Conservation (phyloP, 2,888 invertebrate species). For the Phania funesta region DNA sequence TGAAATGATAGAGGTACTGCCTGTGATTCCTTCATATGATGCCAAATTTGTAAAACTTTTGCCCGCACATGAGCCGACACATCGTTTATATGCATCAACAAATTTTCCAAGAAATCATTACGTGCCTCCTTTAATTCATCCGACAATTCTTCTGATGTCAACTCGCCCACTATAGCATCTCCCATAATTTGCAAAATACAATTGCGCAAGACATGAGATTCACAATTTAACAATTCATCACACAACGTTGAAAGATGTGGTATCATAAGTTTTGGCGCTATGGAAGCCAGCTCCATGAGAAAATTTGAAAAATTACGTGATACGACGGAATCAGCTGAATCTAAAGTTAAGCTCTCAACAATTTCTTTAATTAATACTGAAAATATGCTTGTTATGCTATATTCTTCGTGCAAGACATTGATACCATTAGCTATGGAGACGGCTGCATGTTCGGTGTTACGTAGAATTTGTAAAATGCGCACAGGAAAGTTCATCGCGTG, state of each 20-base stretch:
- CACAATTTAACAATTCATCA: conserved; percentile 78
- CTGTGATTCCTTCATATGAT: conserved; percentile 87
- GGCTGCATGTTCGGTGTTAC: conserved; percentile 76
- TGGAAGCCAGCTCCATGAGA: conserved; percentile 76
- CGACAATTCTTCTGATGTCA: conserved; percentile 87
- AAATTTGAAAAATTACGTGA: conserved; percentile 79
- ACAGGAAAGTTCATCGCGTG: conserved; percentile 90
- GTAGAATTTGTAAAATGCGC: conserved; percentile 84
- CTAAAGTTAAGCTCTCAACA: conserved; percentile 75
- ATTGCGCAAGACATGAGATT: conserved; percentile 88
- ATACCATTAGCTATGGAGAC: conserved; percentile 77
- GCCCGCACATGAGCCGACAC: conserved; percentile 91
- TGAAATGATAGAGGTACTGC: conserved; percentile 89
- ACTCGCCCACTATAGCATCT: conserved; percentile 86
- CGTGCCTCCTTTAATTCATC: conserved; percentile 85
- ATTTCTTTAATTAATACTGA: conserved; percentile 78
- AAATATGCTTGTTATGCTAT: conserved; percentile 77
- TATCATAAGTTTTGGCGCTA: conserved; percentile 78
- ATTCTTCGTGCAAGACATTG: conserved; percentile 77
- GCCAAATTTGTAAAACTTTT: conserved; percentile 92
- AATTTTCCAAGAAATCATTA: conserved; percentile 89
- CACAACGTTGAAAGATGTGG: conserved; percentile 78
- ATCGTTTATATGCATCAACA: conserved; percentile 92
- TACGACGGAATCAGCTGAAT: conserved; percentile 75
- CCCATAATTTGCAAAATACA: conserved; percentile 91